Evolutionary conservation across 2,113 vertebrate genomes (phyloP), one percentile per base, ranked within the genome.

Genomic region (Archocentrus centrarchus): DNA sequence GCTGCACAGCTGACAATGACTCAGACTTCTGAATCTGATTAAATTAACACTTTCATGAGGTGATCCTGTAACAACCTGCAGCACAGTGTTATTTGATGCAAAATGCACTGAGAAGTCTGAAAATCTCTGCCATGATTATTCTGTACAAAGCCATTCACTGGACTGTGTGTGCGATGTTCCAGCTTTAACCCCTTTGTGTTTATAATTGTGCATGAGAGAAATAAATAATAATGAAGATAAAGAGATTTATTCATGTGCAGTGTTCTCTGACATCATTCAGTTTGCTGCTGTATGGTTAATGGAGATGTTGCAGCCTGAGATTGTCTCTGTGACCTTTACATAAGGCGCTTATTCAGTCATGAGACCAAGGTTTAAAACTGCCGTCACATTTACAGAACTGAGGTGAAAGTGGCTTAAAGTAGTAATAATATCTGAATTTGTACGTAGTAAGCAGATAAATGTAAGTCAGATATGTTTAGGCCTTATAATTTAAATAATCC

Each of bases 401-500:
- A 73, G 68, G 68, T 73, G 47, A 73, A 55, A 73, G 18, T 55
- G 68, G 27, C 11, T 55, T 55, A 55, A 55, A 55, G 47, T 14
- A n/a, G 17, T 20, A 14, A 55, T 35, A 73, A 55, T 35, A 1
- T 55, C 47, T 73, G 68, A 73, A 55, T 73, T 55, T 73, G 27
- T n/a, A 73, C 17, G n/a, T 32, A 55, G 47, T 35, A 32, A 55
- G 68, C 10, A 73, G 47, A 53, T 73, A 53, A 32, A 73, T 53
- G 6, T n/a, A 41, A 14, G 11, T 20, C 66, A 53, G 44, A 73
- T 73, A 73, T 53, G 32, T 57, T 73, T 35, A 73, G 47, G 6
- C 6, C 47, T 73, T 73, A 55, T 73, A 32, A 73, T 55, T 73
- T 73, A 47, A 73, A 35, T 55, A 73, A 73, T 55, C 27, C 27